These are phyloP conservation scores for Listronotus oregonensis DNA, from an alignment of 1,140 invertebrate species.

Conservation along the genomic window DNA sequence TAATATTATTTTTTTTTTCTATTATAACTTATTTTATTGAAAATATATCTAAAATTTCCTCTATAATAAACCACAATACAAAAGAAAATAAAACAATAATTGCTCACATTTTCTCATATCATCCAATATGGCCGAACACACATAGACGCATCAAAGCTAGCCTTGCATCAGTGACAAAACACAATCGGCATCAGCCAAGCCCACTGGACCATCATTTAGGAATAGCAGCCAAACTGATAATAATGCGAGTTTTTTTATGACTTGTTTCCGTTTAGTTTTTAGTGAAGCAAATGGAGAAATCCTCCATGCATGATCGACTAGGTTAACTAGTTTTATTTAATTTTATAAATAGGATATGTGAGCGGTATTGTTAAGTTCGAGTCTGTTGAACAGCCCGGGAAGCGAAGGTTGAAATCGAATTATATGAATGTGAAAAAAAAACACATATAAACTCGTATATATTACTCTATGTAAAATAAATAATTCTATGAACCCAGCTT, in stretches of 20 bases:
- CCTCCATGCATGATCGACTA: slow-evolving; percentile 4
- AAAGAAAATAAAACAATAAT: slow-evolving; percentile 11
- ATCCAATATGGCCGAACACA: slow-evolving; percentile 7
- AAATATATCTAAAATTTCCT: too few relatives aligned
- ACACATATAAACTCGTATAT: too few relatives aligned
- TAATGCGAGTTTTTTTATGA: slow-evolving; percentile 12
- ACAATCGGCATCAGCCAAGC: slow-evolving; percentile 34
- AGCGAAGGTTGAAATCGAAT: slow-evolving; percentile 8
- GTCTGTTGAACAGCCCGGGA: neutral
- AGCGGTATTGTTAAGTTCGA: neutral
- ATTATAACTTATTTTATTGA: too few relatives aligned
- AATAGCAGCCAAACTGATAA: neutral
- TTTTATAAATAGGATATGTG: slow-evolving; percentile 11
- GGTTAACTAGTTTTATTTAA: slow-evolving; percentile 13
- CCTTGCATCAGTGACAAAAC: slow-evolving; percentile 43
- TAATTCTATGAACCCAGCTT: too few relatives aligned
- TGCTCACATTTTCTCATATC: neutral
- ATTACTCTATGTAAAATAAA: too few relatives aligned
- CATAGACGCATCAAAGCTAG: slow-evolving; percentile 20
- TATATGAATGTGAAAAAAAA: neutral
- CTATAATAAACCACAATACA: neutral
- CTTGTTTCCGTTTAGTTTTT: slow-evolving; percentile 7
- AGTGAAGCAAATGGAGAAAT: neutral
- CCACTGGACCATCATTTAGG: slow-evolving; percentile 20
- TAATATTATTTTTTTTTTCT: too few relatives aligned